Evolutionary conservation across 23 tunicate species (phyloP).

Genomic region (Ascidia mentula): DNA sequence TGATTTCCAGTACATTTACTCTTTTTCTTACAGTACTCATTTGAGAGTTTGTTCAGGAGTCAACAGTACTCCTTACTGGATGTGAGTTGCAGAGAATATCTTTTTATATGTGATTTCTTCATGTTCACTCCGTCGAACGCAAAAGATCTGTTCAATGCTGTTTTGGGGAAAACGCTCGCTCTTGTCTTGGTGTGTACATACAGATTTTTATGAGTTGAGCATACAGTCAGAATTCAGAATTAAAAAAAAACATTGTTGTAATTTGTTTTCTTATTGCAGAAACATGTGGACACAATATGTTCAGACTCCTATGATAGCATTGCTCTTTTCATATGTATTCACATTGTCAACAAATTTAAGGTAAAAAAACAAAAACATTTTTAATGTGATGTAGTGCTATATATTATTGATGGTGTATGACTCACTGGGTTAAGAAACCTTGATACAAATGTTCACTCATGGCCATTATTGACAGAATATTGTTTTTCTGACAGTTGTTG

Average conservation of each 20-base stretch:
- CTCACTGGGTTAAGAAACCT: too few relatives aligned
- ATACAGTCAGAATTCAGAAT: too few relatives aligned
- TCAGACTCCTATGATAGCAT: constrained; percentile 81
- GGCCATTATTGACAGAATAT: too few relatives aligned
- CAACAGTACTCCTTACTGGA: constrained; percentile 83
- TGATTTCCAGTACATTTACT: background rate
- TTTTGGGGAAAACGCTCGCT: constrained; percentile 75
- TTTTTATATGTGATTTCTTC: constrained; percentile 87
- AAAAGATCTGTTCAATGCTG: constrained; percentile 69
- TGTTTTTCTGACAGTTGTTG: too few relatives aligned
- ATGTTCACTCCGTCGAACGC: constrained; percentile 60
- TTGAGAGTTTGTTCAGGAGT: constrained; percentile 82
- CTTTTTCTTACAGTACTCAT: constrained; percentile 35
- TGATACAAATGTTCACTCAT: too few relatives aligned
- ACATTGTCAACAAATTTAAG: constrained; percentile 64
- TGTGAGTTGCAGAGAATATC: constrained; percentile 81
- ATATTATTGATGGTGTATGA: too few relatives aligned
- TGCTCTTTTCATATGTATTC: constrained; percentile 88
- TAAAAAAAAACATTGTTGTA: too few relatives aligned
- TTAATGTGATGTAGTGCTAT: too few relatives aligned
- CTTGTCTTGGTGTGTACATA: constrained; percentile 57
- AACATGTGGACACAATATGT: constrained; percentile 68
- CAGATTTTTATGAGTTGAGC: too few relatives aligned
- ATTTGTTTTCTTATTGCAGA: constrained; percentile 24
- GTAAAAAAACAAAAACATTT: constrained; percentile 32